Evolutionary conservation across 2,113 vertebrate species (phyloP).

Genomic region (Lamprotornis superbus): DNA sequence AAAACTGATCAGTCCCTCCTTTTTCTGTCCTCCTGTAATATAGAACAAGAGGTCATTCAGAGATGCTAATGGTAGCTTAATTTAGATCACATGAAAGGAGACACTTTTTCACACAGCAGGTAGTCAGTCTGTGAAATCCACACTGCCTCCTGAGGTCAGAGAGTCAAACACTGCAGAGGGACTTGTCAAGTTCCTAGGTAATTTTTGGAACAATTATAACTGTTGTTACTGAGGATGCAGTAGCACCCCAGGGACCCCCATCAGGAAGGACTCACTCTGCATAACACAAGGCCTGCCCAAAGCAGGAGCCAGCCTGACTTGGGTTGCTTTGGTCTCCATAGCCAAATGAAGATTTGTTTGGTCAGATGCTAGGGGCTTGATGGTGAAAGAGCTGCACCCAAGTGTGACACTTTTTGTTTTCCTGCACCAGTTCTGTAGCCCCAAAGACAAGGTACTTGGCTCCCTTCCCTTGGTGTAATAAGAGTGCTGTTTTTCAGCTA

Average conservation of each 20-base stretch:
- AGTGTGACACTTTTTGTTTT: background rate
- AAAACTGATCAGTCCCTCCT: constrained; percentile 48
- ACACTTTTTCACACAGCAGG: constrained; percentile 59
- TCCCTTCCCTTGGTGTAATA: background rate
- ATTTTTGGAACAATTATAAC: background rate
- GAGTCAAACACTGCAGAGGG: constrained; percentile 12
- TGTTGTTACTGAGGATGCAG: background rate
- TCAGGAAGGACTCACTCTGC: background rate
- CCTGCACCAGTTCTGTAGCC: background rate
- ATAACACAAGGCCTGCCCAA: background rate
- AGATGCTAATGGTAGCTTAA: constrained; percentile 68
- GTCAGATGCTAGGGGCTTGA: background rate
- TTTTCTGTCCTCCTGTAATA: constrained; percentile 44
- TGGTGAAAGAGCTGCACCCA: background rate
- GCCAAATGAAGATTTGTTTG: background rate
- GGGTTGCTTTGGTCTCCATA: background rate
- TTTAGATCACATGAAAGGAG: constrained; percentile 64
- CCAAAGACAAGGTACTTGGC: background rate
- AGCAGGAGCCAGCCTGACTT: background rate
- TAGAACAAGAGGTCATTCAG: constrained; percentile 62
- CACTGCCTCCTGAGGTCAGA: constrained; percentile 50
- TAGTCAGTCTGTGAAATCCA: constrained; percentile 60
- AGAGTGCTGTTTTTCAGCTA: background rate
- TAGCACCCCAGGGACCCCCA: background rate
- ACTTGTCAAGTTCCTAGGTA: constrained; percentile 10